Percentiles rank a stretch among this genome's conserved stretches.
Evolutionary conservation across 2,113 vertebrate species (phyloP).

Genomic region (Pelecanoides urinatrix): DNA sequence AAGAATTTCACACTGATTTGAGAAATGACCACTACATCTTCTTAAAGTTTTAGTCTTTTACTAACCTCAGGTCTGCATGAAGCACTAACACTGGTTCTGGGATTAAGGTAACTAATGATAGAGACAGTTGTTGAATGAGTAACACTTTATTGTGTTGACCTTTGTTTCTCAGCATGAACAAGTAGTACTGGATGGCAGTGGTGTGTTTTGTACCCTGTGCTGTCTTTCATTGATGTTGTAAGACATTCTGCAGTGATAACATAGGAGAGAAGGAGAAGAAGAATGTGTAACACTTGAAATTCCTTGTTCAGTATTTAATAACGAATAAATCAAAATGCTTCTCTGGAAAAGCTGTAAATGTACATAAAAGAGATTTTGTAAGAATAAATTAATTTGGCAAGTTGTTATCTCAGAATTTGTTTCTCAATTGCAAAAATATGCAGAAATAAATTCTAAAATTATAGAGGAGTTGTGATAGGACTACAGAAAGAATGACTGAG

Average conservation of each 20-base stretch:
- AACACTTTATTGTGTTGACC: constrained; percentile 72
- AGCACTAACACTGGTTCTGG: constrained; percentile 81
- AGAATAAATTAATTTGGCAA: not conserved
- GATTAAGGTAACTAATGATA: constrained; percentile 77
- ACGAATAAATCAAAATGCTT: constrained; percentile 24
- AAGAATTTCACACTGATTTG: constrained; percentile 71
- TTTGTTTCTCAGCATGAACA: constrained; percentile 83
- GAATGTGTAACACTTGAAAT: constrained; percentile 49
- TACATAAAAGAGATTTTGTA: not conserved
- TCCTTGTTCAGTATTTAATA: constrained; percentile 3
- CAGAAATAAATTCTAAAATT: not conserved
- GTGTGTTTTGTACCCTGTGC: constrained; percentile 74
- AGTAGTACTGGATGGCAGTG: constrained; percentile 71
- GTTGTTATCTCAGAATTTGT: not conserved
- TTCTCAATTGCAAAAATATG: not conserved
- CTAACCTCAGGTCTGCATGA: constrained; percentile 81
- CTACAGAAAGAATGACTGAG: not conserved
- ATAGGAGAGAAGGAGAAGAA: constrained; percentile 58
- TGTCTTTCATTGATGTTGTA: constrained; percentile 70
- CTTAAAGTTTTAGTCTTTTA: constrained; percentile 74
- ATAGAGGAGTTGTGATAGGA: not conserved
- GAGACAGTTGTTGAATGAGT: constrained; percentile 67
- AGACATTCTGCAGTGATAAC: constrained; percentile 51
- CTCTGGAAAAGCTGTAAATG: constrained; percentile 1
- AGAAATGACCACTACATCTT: constrained; percentile 74